Percentiles rank a stretch among this genome's conserved stretches.
Conservation (phyloP, 2,113 vertebrate species). For the Hypanus sabinus region DNA sequence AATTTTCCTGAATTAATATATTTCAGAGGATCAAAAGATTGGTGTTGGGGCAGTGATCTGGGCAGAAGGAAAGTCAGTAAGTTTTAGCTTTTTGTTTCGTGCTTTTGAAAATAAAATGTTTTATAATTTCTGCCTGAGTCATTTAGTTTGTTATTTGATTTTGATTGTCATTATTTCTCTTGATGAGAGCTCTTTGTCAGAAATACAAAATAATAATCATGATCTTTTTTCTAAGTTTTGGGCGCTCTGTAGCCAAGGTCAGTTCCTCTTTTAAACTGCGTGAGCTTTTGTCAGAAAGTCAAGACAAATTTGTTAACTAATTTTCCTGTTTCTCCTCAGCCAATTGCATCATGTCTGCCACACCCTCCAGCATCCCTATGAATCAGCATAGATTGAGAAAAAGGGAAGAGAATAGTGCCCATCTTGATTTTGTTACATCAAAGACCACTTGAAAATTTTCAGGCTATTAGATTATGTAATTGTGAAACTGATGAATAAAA, state of each 20-base stretch:
- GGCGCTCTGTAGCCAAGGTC: not conserved
- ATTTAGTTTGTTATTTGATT: not conserved
- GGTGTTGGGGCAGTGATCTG: constrained; percentile 92
- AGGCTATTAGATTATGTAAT: not conserved
- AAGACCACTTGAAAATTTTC: not conserved
- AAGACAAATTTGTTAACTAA: not conserved
- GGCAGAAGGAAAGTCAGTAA: constrained; percentile 78
- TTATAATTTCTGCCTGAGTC: not conserved
- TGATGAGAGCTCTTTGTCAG: not conserved
- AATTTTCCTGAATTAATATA: constrained; percentile 14
- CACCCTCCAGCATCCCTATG: not conserved
- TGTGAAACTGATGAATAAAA: not conserved
- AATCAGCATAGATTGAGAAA: not conserved
- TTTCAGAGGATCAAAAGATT: constrained; percentile 91
- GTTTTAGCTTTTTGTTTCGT: constrained; percentile 44
- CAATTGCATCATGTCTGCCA: not conserved
- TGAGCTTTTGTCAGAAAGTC: not conserved
- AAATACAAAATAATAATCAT: not conserved
- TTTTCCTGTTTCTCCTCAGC: not conserved
- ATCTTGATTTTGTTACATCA: not conserved
- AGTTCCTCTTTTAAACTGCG: not conserved
- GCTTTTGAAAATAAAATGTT: not conserved
- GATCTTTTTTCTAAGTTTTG: not conserved
- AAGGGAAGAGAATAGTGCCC: not conserved
- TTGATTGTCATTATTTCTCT: not conserved